phyloP scores from a whole-genome alignment of 2,113 vertebrate species.

The Scomber colias region DNA sequence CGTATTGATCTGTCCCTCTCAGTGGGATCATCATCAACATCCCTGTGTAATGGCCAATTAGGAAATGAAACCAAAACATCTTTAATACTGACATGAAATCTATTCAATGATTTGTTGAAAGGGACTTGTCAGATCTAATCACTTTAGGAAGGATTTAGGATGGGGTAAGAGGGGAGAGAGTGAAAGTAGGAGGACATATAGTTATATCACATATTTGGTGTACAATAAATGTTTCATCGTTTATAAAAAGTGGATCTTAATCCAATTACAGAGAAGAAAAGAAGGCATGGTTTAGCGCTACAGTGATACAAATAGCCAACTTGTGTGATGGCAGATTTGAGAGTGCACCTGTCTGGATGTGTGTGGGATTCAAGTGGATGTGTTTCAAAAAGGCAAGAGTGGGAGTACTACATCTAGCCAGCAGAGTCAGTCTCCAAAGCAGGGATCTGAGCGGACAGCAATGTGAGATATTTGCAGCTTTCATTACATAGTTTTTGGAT shows the following conservation, averaged over 20 bases:
- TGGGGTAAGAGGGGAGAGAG: background rate
- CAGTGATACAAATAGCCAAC: constrained; percentile 32
- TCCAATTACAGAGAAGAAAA: background rate
- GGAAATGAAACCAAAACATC: constrained; percentile 45
- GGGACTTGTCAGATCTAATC: constrained; percentile 18
- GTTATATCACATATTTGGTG: constrained; percentile 19
- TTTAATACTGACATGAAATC: constrained; percentile 47
- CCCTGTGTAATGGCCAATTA: constrained; percentile 53
- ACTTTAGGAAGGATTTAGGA: constrained; percentile 6
- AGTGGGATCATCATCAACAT: constrained; percentile 42
- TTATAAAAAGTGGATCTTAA: constrained; percentile 10
- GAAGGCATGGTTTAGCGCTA: constrained; percentile 54
- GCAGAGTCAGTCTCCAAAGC: constrained; percentile 73
- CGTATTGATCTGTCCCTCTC: constrained; percentile 52
- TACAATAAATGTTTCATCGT: background rate
- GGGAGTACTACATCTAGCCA: constrained; percentile 74
- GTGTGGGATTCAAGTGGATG: constrained; percentile 26
- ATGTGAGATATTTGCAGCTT: constrained; percentile 29
- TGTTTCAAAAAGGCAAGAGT: constrained; percentile 47
- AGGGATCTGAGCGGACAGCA: constrained; percentile 18
- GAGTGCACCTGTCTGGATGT: constrained; percentile 30
- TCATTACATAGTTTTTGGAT: background rate
- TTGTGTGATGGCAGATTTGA: constrained; percentile 28
- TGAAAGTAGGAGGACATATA: background rate
- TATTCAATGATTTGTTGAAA: constrained; percentile 35